Evolutionary conservation across 2,797 vertebrate species (phyloP), one percentile per base, ranked within the genome.

Genomic region (Myotis pilosus): DNA sequence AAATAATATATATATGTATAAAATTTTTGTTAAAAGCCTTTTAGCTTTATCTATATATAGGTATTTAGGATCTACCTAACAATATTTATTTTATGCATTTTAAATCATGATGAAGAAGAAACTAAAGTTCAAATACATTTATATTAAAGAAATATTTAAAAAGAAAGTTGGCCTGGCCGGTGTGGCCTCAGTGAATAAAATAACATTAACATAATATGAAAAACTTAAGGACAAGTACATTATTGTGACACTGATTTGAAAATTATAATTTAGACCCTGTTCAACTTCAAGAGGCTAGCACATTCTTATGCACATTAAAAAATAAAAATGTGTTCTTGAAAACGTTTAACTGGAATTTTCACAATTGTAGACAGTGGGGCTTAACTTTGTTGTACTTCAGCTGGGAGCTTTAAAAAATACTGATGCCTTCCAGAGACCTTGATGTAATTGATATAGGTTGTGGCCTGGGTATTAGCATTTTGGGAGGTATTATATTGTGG

Each of bases 191-290:
- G 57, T 60, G 57, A 28, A 96, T 12, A 82, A 95, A 92, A 85
- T 72, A 10, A 36, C 47, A 85, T 78, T 83, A 89, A 49, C 1
- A 20, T 80, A 17, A 64, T 62, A 76, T 81, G 53, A 22, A 87
- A 84, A 78, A 20, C 17, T 80, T 81, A 80, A 83, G 17, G 6
- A 76, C 53, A 94, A 47, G 7, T 83, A 86, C 88, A 82, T 85
- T 81, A 83, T 89, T 91, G 13, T 83, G 69, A 83, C 90, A 74
- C 16, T 89, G 49, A 55, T 16, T n/a, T 91, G 72, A 93, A 75
- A 71, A 57, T 33, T 66, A 11, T 81, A 51, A 83, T 85, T 82
- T 55, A 85, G 71, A 55, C 84, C 84, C 36, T 74, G 41, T 25
- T 71, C 44, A 92, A 38, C 33, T 82, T 89, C 38, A 88, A 82